A percentile compares a stretch with the other conserved stretches of the same genome.
These are phyloP conservation scores for Mobula hypostoma DNA, from an alignment of 2,113 vertebrate species.

Conservation along the genomic window DNA sequence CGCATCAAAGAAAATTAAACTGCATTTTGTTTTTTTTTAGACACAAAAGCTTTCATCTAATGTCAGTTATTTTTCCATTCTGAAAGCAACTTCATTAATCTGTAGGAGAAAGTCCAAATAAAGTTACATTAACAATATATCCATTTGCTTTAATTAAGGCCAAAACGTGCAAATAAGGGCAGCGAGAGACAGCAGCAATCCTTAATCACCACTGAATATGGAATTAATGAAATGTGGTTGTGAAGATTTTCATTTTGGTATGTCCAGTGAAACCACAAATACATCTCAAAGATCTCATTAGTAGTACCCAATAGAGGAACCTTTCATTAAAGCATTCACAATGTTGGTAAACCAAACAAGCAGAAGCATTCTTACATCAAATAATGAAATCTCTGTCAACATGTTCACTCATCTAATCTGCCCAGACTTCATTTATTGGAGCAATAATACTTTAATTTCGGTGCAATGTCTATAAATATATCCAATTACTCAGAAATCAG, in stretches of 20 bases:
- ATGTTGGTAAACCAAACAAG: too few relatives aligned
- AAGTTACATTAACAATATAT: background rate
- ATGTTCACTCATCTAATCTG: background rate
- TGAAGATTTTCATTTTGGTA: slow-evolving; percentile 6
- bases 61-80: background rate
- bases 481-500: background rate
- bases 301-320: background rate
- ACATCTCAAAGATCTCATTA: background rate
- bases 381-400: background rate
- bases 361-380: background rate
- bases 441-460: background rate
- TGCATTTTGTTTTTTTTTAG: background rate
- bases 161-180: background rate
- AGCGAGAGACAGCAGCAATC: background rate
- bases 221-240: background rate
- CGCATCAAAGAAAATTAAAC: background rate
- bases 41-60: background rate
- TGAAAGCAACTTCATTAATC: background rate
- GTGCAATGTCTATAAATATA: background rate
- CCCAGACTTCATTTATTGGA: background rate
- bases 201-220: too few relatives aligned
- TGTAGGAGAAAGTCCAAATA: background rate
- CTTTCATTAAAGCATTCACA: background rate
- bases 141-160: background rate
- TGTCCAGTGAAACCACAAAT: background rate